These are phyloP conservation scores for Coronaproctus castanopsis DNA, from an alignment of 2,888 invertebrate species.

Conservation along the genomic window DNA sequence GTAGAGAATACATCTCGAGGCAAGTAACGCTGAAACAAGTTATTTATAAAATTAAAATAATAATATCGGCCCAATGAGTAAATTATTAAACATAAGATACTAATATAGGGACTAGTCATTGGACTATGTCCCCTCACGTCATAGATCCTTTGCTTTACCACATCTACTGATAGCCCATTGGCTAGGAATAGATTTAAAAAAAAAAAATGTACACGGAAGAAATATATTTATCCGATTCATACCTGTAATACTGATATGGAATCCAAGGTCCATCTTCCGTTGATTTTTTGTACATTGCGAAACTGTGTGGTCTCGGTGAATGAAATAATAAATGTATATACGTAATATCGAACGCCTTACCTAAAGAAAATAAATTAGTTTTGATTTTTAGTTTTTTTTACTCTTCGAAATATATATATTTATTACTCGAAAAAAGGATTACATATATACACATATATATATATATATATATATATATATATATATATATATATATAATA, in stretches of 20 bases:
- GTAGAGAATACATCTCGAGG: constrained; percentile 69
- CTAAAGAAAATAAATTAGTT: constrained; percentile 38
- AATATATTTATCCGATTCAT: constrained; percentile 15
- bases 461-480: no score
- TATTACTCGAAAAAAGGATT: no score
- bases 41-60: constrained; percentile 12
- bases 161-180: not conserved
- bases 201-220: not conserved
- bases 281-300: constrained; percentile 77
- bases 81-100: no score
- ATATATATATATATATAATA: no score
- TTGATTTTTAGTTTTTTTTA: no score
- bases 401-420: no score
- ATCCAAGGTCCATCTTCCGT: constrained; percentile 61
- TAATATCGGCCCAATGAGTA: no score
- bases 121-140: no score
- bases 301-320: constrained; percentile 91
- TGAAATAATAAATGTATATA: constrained; percentile 86
- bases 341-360: constrained; percentile 90
- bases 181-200: not conserved
- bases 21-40: constrained; percentile 72
- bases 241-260: constrained; percentile 78
- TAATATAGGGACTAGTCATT: no score
- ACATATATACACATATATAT: no score
- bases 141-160: no score